Conservation (phyloP, 2,113 vertebrate genomes). For the Laticauda laticaudata region DNA sequence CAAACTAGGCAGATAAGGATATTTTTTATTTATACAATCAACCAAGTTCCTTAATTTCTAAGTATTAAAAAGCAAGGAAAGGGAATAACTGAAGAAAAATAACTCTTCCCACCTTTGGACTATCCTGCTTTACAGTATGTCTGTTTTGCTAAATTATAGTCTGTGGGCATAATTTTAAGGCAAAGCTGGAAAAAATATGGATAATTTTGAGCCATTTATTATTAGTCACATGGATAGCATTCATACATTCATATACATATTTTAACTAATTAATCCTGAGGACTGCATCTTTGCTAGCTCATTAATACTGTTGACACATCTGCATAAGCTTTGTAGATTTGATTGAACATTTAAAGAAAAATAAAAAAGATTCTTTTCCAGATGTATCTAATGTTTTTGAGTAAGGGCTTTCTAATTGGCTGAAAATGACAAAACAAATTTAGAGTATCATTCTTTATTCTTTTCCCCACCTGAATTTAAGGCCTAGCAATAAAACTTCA, state of each 20-base stretch:
- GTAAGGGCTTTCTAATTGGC: not conserved
- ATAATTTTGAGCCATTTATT: conserved; percentile 23
- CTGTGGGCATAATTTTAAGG: conserved; percentile 52
- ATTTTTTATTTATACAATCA: conserved; percentile 65
- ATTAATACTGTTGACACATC: not conserved
- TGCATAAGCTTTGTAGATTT: not conserved
- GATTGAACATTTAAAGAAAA: not conserved
- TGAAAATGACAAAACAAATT: conserved; percentile 9
- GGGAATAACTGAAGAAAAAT: not conserved
- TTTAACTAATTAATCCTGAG: conserved; percentile 19
- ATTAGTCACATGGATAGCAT: not conserved
- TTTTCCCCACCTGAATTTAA: not conserved
- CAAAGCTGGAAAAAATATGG: conserved; percentile 35
- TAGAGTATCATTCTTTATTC: not conserved
- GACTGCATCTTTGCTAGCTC: conserved; percentile 40
- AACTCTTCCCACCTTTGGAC: conserved; percentile 9
- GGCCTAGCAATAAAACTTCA: not conserved
- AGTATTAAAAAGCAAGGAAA: not conserved
- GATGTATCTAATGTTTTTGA: not conserved
- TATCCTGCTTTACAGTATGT: not conserved
- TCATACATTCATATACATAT: not conserved
- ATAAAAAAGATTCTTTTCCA: conserved; percentile 1
- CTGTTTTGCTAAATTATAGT: conserved; percentile 46
- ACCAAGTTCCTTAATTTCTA: conserved; percentile 48
- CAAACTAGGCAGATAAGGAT: conserved; percentile 39